These are phyloP conservation scores for Hirtodrosophila cameraria DNA, from an alignment of 2,888 invertebrate genomes.

Conservation along the genomic window DNA sequence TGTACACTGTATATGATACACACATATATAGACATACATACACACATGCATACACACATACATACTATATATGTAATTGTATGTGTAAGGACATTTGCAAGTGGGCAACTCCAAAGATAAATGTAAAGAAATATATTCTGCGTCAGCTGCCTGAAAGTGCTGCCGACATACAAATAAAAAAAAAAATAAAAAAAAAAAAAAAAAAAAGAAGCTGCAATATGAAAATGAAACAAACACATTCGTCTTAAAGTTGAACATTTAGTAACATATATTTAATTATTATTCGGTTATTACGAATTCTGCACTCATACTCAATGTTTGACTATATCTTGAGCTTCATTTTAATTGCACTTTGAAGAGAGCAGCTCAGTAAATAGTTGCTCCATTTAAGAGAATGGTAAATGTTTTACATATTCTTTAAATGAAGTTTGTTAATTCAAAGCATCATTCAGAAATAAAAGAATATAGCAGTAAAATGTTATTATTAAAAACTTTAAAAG, in stretches of 20 bases:
- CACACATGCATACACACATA: not conserved
- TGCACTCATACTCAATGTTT: not conserved
- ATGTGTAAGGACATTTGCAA: slow-evolving; percentile 22
- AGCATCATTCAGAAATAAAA: not conserved
- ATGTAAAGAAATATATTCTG: slow-evolving; percentile 24
- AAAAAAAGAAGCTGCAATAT: slow-evolving; percentile 4
- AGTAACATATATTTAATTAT: not conserved
- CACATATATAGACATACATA: not conserved
- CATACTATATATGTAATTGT: slow-evolving; percentile 13
- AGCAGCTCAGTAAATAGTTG: not conserved
- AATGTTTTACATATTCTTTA: too few species aligned
- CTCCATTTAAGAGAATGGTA: too few species aligned
- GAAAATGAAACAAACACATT: slow-evolving; percentile 7
- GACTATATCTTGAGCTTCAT: too few species aligned
- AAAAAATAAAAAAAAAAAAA: too few species aligned
- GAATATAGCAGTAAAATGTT: too few species aligned
- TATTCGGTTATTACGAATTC: not conserved
- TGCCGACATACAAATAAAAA: too few species aligned
- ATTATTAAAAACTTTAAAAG: too few species aligned
- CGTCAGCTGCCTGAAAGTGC: slow-evolving; percentile 10
- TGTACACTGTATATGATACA: not conserved
- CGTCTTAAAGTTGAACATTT: slow-evolving; percentile 20
- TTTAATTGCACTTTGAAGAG: too few species aligned
- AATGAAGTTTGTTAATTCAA: too few species aligned
- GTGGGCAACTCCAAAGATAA: slow-evolving; percentile 21